These are phyloP conservation scores for Anticlea derivata DNA, from an alignment of 2,888 invertebrate species.

Conservation along the genomic window DNA sequence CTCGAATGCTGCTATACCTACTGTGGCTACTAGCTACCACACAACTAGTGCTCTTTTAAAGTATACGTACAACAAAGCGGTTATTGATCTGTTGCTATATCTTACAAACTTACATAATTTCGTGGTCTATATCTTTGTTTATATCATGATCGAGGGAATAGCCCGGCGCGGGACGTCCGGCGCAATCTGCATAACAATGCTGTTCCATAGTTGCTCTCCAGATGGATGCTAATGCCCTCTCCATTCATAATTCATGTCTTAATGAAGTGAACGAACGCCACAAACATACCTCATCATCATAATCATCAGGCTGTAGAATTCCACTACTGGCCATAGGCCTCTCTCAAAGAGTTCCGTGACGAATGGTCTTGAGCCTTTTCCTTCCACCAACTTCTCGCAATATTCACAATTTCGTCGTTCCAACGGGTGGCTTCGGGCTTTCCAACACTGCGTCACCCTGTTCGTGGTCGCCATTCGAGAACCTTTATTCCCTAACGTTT, in stretches of 20 bases:
- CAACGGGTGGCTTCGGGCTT: too few species aligned
- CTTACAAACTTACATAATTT: constrained; percentile 13
- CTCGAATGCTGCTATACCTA: too few species aligned
- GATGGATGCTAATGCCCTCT: constrained; percentile 75
- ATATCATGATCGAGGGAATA: constrained; percentile 61
- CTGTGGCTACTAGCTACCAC: too few species aligned
- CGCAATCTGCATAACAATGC: constrained; percentile 81
- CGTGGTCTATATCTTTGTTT: constrained; percentile 53
- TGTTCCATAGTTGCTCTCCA: constrained; percentile 65
- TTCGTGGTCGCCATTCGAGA: too few species aligned
- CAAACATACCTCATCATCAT: constrained; percentile 24
- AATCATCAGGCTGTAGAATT: too few species aligned
- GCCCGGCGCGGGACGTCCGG: constrained; percentile 65
- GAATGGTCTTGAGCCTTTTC: too few species aligned
- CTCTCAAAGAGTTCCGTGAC: too few species aligned
- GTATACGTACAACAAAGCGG: neutral
- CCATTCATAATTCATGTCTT: constrained; percentile 80
- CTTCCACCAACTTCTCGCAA: too few species aligned
- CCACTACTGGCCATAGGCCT: too few species aligned
- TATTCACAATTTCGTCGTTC: too few species aligned
- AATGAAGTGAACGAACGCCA: constrained; percentile 69
- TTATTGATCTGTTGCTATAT: constrained; percentile 3
- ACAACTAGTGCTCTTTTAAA: neutral
- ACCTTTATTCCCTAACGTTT: too few species aligned
- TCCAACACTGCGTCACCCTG: too few species aligned